A percentile compares a stretch with the other conserved stretches of the same genome.
These are phyloP conservation scores for Myotis davidii DNA, from an alignment of 2,113 vertebrate species.

Conservation along the genomic window DNA sequence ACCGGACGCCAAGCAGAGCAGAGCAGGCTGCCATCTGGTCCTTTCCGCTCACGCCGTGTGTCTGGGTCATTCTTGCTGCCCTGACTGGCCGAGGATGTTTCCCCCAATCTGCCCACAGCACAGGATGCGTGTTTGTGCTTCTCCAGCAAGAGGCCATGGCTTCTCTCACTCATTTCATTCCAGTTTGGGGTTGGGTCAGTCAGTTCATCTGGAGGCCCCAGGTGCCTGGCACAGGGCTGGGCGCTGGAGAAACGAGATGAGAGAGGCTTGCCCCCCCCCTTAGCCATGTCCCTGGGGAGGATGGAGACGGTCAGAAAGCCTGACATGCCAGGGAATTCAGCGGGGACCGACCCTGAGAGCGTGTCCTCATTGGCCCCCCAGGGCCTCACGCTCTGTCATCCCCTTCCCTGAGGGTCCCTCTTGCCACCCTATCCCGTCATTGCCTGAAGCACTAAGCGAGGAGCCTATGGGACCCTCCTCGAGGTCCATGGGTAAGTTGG, in stretches of 20 bases:
- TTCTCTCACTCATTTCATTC: not conserved
- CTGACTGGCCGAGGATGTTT: not conserved
- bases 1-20: not conserved
- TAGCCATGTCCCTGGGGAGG: not conserved
- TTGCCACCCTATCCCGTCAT: not conserved
- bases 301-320: not conserved
- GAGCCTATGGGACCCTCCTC: not conserved
- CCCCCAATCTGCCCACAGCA: not conserved
- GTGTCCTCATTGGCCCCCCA: not conserved
- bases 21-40: not conserved
- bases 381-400: too few relatives aligned
- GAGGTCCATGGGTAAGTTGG: not conserved
- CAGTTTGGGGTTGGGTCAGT: not conserved
- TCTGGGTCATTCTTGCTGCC: not conserved
- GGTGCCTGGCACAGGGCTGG: not conserved
- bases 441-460: not conserved
- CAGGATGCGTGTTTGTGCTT: not conserved
- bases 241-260: not conserved
- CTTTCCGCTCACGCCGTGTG: not conserved
- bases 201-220: not conserved
- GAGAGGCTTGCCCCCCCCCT: not conserved
- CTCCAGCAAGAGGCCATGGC: not conserved
- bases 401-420: not conserved
- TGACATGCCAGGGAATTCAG: not conserved
- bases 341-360: not conserved